Evolutionary conservation across 53 echinoderm and acorn worm species (phyloP).

Genomic region (Echinarachnius parma): DNA sequence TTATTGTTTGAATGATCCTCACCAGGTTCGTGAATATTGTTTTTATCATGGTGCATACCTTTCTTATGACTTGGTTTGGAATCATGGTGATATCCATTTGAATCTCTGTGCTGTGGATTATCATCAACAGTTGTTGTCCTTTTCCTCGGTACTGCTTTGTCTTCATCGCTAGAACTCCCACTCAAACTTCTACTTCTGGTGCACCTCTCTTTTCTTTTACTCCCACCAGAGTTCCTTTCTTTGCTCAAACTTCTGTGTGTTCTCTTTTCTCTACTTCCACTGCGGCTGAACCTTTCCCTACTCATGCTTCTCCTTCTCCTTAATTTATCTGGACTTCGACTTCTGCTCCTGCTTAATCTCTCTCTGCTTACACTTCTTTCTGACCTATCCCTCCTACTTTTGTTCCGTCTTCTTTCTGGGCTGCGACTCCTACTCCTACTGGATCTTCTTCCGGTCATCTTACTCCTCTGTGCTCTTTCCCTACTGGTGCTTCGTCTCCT

Average conservation of each 20-base stretch:
- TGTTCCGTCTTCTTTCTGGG: not conserved
- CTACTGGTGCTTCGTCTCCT: not conserved
- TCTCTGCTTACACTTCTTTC: not conserved
- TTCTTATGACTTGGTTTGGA: not conserved
- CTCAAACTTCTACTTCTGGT: too few relatives aligned
- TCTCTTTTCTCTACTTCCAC: not conserved
- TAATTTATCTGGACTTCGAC: not conserved
- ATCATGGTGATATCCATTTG: not conserved
- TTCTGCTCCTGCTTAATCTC: slow-evolving; percentile 8
- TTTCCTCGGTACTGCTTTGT: not conserved
- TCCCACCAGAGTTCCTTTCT: not conserved
- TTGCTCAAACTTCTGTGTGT: not conserved
- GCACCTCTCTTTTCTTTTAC: not conserved
- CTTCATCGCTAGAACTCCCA: not conserved
- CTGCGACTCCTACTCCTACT: not conserved
- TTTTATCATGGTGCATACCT: not conserved
- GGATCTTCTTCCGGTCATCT: too few relatives aligned
- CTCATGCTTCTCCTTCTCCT: not conserved
- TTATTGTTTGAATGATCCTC: too few relatives aligned
- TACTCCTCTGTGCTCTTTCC: too few relatives aligned
- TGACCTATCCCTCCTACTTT: not conserved
- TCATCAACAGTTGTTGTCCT: not conserved
- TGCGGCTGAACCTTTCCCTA: not conserved
- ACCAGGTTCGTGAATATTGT: not conserved
- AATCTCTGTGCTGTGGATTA: not conserved